Base-by-base conservation (phyloP, 2,888 invertebrate genomes). In the Drosophila rubida region DNA sequence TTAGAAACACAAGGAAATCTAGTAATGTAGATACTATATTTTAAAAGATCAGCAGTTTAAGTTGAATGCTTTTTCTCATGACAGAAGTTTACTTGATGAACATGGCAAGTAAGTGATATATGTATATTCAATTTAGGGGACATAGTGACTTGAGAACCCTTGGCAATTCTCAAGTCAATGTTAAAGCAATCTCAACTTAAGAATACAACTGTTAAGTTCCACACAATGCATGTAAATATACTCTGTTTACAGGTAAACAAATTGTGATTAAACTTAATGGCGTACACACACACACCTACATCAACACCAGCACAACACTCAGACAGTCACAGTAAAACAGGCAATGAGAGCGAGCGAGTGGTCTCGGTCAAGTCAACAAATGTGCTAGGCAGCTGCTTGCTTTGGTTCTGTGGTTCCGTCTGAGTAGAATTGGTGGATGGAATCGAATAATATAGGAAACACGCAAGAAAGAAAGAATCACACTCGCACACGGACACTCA, bases 311-410 rank as follows among this genome's bases (percentile, higher is more conserved):
- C 6, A 54, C 48, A n/a, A 32, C 2, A 41, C n/a, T 30, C 13
- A 41, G 23, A 48, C 19, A 46, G 30, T 27, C 0, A 3, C 11
- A 3, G 3, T 9, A 8, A 8, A 9, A 3, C 8, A 11, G 32
- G 23, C 1, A 9, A 32, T 4, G n/a, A 22, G 11, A 27, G 27
- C 37, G 46, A 48, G 13, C 30, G 57, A 58, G 62, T 48, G 41
- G 42, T 37, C 7, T 46, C 39, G 69, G 50, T 61, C 64, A 69
- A 63, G 64, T 75, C 59, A 57, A 59, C 37, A 69, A 58, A 39
- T 45, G 27, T 51, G 11, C 53, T 48, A 49, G 50, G 68, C 77
- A 68, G 48, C 41, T 55, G 45, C 37, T 45, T n/a, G 30, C 59
- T 55, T 49, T 25, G 6, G 25, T 25, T 25, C 25, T 25, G 25